Evolutionary conservation across 2,797 vertebrate species (phyloP).

Genomic region (Glossophaga mutica): DNA sequence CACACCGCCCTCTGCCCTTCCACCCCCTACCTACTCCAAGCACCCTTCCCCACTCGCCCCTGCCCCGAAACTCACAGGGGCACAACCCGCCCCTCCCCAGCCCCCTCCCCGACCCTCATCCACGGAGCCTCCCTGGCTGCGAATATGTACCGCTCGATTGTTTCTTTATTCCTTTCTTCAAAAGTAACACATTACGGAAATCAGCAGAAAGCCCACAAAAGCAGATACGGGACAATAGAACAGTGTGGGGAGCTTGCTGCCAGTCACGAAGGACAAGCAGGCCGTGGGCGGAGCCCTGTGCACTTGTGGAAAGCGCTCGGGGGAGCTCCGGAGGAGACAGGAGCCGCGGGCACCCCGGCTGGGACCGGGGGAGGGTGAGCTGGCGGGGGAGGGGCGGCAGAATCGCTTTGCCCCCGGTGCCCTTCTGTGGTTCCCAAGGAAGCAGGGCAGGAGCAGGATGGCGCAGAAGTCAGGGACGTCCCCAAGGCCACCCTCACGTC

Average conservation of each 20-base stretch:
- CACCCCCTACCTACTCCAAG: fast-evolving
- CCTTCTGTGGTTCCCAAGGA: background rate
- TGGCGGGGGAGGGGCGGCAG: fast-evolving
- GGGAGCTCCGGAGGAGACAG: fast-evolving
- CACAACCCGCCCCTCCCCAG: fast-evolving
- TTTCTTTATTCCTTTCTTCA: background rate
- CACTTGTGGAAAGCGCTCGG: fast-evolving
- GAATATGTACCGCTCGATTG: fast-evolving
- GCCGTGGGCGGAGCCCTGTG: fast-evolving
- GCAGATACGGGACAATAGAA: fast-evolving
- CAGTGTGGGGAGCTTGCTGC: fast-evolving
- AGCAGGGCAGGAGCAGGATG: no score
- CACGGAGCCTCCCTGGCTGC: fast-evolving
- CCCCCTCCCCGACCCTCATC: no score
- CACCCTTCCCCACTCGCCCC: background rate
- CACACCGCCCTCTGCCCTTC: fast-evolving
- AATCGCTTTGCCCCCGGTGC: fast-evolving
- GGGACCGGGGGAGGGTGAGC: fast-evolving
- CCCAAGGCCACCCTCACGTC: background rate
- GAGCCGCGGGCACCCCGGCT: fast-evolving
- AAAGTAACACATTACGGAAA: background rate
- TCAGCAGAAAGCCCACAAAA: background rate
- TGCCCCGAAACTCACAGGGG: background rate
- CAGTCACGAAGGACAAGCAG: fast-evolving
- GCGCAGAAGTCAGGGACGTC: background rate